Conservation (phyloP, 2,113 vertebrate species). For the Eulemur rufifrons region DNA sequence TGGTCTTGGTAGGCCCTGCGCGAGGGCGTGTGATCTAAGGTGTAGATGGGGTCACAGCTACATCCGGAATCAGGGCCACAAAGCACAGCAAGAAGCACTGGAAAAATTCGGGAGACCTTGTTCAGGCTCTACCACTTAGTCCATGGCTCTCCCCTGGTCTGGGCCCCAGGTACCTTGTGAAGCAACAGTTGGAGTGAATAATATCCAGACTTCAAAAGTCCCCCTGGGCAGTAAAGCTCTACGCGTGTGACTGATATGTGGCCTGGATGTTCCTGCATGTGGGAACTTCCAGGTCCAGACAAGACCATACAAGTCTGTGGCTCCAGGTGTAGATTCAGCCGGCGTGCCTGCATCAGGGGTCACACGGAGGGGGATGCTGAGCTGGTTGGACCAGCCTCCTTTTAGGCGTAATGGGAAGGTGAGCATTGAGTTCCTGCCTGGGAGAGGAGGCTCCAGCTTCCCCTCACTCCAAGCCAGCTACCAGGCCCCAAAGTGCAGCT, state of each 20-base stretch:
- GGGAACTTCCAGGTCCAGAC: constrained; percentile 37
- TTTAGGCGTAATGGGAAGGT: not conserved
- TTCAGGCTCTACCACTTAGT: not conserved
- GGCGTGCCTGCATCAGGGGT: constrained; percentile 17
- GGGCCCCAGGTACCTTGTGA: not conserved
- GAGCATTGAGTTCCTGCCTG: not conserved
- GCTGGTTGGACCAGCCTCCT: constrained; percentile 13
- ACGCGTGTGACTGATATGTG: not conserved
- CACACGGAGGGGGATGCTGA: not conserved
- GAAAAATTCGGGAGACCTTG: not conserved
- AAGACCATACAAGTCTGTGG: constrained; percentile 37
- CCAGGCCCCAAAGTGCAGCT: not conserved
- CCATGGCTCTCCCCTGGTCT: not conserved
- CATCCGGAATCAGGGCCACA: not conserved
- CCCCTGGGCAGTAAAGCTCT: constrained; percentile 6
- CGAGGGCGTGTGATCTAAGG: not conserved
- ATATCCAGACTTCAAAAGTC: constrained; percentile 12
- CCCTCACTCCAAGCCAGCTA: not conserved
- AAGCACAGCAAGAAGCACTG: not conserved
- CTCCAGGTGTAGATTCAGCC: constrained; percentile 24
- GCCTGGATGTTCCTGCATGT: not conserved
- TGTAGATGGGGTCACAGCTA: not conserved
- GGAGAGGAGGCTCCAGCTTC: not conserved
- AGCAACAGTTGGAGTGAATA: not conserved
- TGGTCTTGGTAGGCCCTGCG: not conserved